Evolutionary conservation across 2,797 vertebrate species (phyloP), one percentile per base, ranked within the genome.

Genomic region (Falco biarmicus): DNA sequence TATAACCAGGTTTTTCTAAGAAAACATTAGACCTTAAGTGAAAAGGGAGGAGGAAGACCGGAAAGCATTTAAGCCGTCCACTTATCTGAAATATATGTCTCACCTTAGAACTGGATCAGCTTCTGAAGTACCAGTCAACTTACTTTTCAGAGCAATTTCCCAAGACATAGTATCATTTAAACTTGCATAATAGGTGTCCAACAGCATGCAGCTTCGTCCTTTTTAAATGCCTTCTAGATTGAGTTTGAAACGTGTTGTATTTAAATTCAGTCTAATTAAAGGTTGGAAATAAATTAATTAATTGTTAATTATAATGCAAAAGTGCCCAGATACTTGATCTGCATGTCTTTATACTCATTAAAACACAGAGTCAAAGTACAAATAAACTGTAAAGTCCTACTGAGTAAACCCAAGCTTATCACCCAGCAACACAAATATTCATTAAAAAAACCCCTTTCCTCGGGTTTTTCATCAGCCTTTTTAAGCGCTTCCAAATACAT

Each of bases 251-350:
- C 0, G 1, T 68, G 26, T 34, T 94, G 13, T 54, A 68, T 87
- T 92, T 90, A 75, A 90, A 95, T 82, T 92, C 59, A 78, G 29
- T 22, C 48, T 89, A 91, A 93, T 87, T 93, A 90, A 71, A 61
- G 7, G 26, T 32, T 54, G 17, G 32, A 89, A 89, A 87, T 64
- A 20, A 74, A 90, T 84, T 82, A 25, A 78, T 76, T 81, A 53
- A 76, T 69, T 80, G 16, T 41, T 68, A 82, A 82, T 89, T 83
- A 41, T 22, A 87, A 85, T 47, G 53, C 84, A 85, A 96, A 71
- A 89, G 21, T 71, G 53, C 19, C 53, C 61, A 68, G 50, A 39
- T 87, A 74, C 34, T 68, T 77, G 53, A 83, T 64, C 68, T 82
- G 54, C 73, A 50, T 71, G 28, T 19, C 48, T 74, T 92, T 69